A percentile compares a stretch with the other conserved stretches of the same genome.
Evolutionary conservation across 2,797 vertebrate species (phyloP).

Genomic region (Pangasius larnaudii): DNA sequence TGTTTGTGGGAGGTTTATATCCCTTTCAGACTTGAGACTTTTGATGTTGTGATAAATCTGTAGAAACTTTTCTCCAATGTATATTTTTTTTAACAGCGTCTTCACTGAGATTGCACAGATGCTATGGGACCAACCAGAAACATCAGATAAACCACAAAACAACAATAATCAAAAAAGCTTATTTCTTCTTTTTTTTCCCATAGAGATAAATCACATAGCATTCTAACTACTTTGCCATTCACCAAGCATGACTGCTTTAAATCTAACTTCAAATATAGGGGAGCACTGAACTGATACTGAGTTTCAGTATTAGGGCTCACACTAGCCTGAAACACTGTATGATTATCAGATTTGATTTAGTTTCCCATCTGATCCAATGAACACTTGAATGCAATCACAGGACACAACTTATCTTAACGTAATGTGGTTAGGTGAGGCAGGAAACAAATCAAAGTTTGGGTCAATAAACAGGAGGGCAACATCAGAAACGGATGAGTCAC

Average conservation of each 20-base stretch:
- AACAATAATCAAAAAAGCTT: background rate
- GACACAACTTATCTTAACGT: background rate
- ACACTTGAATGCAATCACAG: background rate
- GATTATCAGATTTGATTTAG: background rate
- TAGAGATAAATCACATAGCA: background rate
- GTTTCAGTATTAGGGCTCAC: background rate
- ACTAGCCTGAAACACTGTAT: background rate
- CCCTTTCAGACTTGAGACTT: conserved; percentile 28
- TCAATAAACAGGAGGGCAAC: background rate
- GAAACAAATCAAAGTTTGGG: background rate
- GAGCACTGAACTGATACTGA: background rate
- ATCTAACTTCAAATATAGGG: background rate
- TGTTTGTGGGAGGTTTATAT: conserved; percentile 36
- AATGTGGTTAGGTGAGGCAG: background rate
- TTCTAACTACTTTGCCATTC: background rate
- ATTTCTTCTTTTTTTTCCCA: background rate
- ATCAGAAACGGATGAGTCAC: background rate
- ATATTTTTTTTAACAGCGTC: background rate
- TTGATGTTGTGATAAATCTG: conserved; percentile 18
- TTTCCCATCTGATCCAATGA: background rate
- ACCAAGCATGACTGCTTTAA: background rate
- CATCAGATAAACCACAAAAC: background rate
- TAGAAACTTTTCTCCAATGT: background rate
- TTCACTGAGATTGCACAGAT: background rate
- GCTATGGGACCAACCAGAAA: background rate